These are phyloP conservation scores for Aphrophora alni DNA, from an alignment of 2,888 invertebrate genomes.

Conservation along the genomic window DNA sequence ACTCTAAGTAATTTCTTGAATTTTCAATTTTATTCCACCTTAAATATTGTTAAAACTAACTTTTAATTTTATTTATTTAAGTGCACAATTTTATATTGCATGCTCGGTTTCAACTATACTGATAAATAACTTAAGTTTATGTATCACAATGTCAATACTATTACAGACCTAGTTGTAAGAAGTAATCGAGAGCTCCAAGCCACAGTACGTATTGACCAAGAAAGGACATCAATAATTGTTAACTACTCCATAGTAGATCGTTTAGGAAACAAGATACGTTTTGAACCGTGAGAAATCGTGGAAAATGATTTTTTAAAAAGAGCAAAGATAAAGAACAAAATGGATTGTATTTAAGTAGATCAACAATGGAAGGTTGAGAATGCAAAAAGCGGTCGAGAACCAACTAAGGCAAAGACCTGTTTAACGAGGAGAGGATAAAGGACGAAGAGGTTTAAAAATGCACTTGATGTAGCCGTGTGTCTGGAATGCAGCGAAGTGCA, in stretches of 20 bases:
- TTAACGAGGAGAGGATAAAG: conserved; percentile 17
- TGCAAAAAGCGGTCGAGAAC: conserved; percentile 34
- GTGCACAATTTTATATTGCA: too few species aligned
- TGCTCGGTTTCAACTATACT: too few species aligned
- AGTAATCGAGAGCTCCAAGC: not conserved
- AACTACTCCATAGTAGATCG: not conserved
- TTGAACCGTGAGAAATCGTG: conserved; percentile 6
- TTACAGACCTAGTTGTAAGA: not conserved
- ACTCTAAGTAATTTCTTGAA: too few species aligned
- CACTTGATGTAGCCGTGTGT: not conserved
- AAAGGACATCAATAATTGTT: not conserved
- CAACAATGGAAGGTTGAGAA: conserved; percentile 34
- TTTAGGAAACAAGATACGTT: not conserved
- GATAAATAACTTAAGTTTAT: not conserved
- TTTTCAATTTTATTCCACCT: too few species aligned
- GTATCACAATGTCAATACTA: not conserved
- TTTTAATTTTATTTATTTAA: too few species aligned
- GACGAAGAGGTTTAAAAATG: not conserved
- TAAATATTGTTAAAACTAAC: too few species aligned
- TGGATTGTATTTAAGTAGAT: conserved; percentile 31
- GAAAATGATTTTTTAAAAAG: conserved; percentile 20
- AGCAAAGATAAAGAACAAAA: conserved; percentile 24
- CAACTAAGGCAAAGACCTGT: conserved; percentile 24
- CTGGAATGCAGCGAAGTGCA: not conserved
- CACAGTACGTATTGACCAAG: not conserved